These are phyloP conservation scores for Meteorus cinctellus DNA, from an alignment of 2,888 invertebrate species.

Conservation along the genomic window DNA sequence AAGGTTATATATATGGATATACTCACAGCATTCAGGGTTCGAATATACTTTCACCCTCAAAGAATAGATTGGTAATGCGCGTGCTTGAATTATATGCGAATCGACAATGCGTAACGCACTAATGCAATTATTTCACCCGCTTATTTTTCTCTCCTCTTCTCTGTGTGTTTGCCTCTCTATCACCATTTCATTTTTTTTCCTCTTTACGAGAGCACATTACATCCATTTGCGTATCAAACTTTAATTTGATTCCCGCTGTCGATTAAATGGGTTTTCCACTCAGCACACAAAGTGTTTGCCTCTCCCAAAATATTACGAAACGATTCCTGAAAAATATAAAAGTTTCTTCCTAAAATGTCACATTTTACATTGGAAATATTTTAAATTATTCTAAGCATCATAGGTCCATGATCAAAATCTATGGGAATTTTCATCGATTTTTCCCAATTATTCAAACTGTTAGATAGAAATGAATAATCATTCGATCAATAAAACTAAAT, in stretches of 20 bases:
- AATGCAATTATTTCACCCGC: conserved; percentile 62
- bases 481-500: too few relatives aligned
- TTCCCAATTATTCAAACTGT: too few relatives aligned
- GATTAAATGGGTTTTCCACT: conserved; percentile 68
- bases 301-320: neutral
- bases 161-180: conserved; percentile 16
- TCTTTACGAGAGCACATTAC: conserved; percentile 48
- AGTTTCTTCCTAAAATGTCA: too few relatives aligned
- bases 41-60: conserved; percentile 50
- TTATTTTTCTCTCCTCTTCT: neutral
- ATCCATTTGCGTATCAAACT: conserved; percentile 66
- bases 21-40: conserved; percentile 30
- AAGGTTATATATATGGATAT: conserved; percentile 12
- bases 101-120: conserved; percentile 45
- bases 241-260: conserved; percentile 53
- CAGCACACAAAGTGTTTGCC: conserved; percentile 46
- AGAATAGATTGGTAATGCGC: conserved; percentile 65
- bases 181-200: neutral
- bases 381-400: too few relatives aligned
- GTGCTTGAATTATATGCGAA: conserved; percentile 63
- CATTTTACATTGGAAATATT: too few relatives aligned
- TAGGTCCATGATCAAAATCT: too few relatives aligned
- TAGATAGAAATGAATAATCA: too few relatives aligned
- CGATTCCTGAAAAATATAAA: neutral
- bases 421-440: too few relatives aligned